These are phyloP conservation scores for Chaetodon trifascialis DNA, from an alignment of 2,113 vertebrate species.

Conservation along the genomic window DNA sequence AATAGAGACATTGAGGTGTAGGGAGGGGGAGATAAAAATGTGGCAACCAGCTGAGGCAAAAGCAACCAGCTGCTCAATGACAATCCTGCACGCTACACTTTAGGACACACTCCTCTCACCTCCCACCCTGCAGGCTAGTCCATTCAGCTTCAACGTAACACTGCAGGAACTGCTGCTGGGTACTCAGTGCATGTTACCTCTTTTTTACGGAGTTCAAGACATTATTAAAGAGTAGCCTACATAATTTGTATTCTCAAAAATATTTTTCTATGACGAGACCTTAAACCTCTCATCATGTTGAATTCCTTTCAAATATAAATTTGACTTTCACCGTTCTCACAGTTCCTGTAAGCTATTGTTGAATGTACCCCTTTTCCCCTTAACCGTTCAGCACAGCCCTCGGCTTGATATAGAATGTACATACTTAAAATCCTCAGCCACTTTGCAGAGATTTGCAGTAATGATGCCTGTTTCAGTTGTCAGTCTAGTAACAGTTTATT, in stretches of 20 bases:
- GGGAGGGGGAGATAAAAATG: conserved; percentile 58
- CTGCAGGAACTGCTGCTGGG: conserved; percentile 56
- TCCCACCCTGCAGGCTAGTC: conserved; percentile 57
- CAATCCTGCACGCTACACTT: conserved; percentile 85
- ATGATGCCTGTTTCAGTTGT: conserved; percentile 45
- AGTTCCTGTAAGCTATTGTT: conserved; percentile 66
- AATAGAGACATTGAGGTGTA: conserved; percentile 51
- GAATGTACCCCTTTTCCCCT: conserved; percentile 79
- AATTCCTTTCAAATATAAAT: conserved; percentile 63
- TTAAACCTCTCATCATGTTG: conserved; percentile 43
- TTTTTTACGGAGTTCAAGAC: conserved; percentile 47
- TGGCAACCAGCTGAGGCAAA: conserved; percentile 76
- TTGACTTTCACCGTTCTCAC: conserved; percentile 47
- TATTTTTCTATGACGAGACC: conserved; percentile 70
- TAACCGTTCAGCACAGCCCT: conserved; percentile 63
- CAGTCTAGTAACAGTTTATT: conserved; percentile 35
- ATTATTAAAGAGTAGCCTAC: conserved; percentile 49
- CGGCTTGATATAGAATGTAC: conserved; percentile 77
- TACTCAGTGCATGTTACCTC: conserved; percentile 63
- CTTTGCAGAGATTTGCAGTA: conserved; percentile 56
- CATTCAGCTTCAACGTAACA: conserved; percentile 44
- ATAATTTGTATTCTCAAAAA: conserved; percentile 64
- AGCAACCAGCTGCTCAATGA: conserved; percentile 79
- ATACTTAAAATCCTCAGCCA: conserved; percentile 64
- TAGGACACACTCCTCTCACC: conserved; percentile 74